Evolutionary conservation across 2,888 invertebrate genomes (phyloP), one percentile per base, ranked within the genome.

Genomic region (Lasius fuliginosus): DNA sequence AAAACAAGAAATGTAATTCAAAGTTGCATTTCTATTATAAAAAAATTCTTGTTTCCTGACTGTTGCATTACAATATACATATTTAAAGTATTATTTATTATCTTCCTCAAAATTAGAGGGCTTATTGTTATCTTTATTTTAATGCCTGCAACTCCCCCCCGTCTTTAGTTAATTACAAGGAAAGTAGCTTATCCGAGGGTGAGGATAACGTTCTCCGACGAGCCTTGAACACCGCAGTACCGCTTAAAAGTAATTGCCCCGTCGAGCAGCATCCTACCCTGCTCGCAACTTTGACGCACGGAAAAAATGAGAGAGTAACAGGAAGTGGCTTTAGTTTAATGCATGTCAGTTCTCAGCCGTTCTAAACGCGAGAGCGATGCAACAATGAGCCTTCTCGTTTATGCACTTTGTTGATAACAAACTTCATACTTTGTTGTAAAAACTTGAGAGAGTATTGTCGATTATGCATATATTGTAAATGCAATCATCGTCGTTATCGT

Each of bases 101-200:
- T 60, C 60, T 40, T 12, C 30, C n/a, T 68, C 85, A 85, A 91
- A 92, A 91, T 92, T 91, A 92, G 9, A 30, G 90, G 40, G 46
- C 23, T 60, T 46, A 58, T 58, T 40, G 60, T 89, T 89, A 91
- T 92, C 88, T 91, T 84, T 86, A 91, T 93, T 91, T 91, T 88
- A 90, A 92, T 92, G 89, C 86, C 83, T 85, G 64, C 71, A 83
- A 87, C 84, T 73, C 46, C 33, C 18, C 33, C 3, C 33, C 36
- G 36, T 71, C 87, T 86, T 90, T 87, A 88, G 88, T 89, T 92
- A 92, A 92, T 93, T 93, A 92, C 89, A 90, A 90, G 91, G 88
- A 90, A 88, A 90, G 89, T 85, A 89, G 89, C 88, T 87, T 88
- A 88, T 83, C 89, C 84, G 79, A 85, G 88, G 87, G 87, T 89